A percentile compares a stretch with the other conserved stretches of the same genome.
phyloP scores from a whole-genome alignment of 2,888 invertebrate species.

The Oscheius myriophilus region DNA sequence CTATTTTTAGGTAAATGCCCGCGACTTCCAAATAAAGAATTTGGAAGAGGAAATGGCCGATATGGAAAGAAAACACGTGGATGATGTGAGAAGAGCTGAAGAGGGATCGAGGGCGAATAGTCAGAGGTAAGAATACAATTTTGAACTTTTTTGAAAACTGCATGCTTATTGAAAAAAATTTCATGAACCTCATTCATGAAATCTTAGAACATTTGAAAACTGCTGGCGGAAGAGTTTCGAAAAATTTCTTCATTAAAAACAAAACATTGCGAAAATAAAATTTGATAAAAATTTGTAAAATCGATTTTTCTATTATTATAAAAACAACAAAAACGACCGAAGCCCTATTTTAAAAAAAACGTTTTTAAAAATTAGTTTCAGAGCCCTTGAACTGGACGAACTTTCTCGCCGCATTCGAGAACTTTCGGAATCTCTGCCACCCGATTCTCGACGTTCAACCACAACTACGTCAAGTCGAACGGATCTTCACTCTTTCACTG shows the following conservation, averaged over 20 bases:
- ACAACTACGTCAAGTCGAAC: not conserved
- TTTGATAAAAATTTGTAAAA: not conserved
- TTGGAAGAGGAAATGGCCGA: constrained; percentile 29
- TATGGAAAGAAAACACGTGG: constrained; percentile 30
- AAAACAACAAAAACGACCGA: too few relatives aligned
- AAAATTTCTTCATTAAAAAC: too few relatives aligned
- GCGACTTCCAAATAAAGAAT: constrained; percentile 24
- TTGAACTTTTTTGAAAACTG: not conserved
- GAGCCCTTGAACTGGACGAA: constrained; percentile 39
- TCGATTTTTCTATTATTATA: too few relatives aligned
- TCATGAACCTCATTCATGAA: not conserved
- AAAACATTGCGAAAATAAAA: too few relatives aligned
- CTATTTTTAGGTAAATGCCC: constrained; percentile 27
- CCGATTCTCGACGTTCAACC: constrained; percentile 15
- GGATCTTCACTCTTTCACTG: too few relatives aligned
- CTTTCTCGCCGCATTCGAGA: constrained; percentile 34
- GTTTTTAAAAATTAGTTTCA: constrained; percentile 26
- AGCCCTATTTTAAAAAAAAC: too few relatives aligned
- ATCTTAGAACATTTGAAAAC: not conserved
- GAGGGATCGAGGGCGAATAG: constrained; percentile 30
- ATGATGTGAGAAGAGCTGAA: constrained; percentile 29
- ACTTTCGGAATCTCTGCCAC: constrained; percentile 34
- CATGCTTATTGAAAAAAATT: not conserved
- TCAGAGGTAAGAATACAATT: constrained; percentile 28
- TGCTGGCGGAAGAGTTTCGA: too few relatives aligned